Conservation (phyloP, 2,797 vertebrate species). For the Triplophysa bombifrons region DNA sequence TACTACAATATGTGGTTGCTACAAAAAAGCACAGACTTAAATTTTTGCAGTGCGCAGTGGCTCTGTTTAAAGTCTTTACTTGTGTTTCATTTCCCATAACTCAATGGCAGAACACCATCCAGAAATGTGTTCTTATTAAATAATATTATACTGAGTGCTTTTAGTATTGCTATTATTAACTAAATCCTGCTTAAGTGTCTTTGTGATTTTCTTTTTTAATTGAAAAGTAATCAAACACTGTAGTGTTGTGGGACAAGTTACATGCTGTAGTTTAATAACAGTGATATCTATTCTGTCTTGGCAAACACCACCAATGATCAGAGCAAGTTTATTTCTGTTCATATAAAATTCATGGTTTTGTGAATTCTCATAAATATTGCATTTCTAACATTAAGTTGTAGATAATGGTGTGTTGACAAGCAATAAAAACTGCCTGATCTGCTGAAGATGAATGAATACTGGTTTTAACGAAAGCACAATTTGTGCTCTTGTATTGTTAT, state of each 20-base stretch:
- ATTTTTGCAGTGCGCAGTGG: too few relatives aligned
- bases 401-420: neutral
- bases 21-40: too few relatives aligned
- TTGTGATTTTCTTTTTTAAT: too few relatives aligned
- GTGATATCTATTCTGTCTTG: neutral
- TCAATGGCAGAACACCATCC: too few relatives aligned
- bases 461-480: neutral
- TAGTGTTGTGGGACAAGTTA: neutral
- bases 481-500: neutral
- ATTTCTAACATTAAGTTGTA: neutral
- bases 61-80: too few relatives aligned
- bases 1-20: too few relatives aligned
- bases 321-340: neutral
- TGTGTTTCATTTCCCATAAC: too few relatives aligned
- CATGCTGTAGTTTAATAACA: neutral
- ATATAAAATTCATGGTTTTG: conserved; percentile 2
- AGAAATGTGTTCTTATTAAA: too few relatives aligned
- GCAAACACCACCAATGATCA: neutral
- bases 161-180: too few relatives aligned
- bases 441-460: conserved; percentile 5
- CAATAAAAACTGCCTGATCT: neutral
- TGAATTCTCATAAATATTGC: conserved; percentile 4
- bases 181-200: too few relatives aligned
- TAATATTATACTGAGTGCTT: neutral
- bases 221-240: too few relatives aligned